Evolutionary conservation across 2,888 invertebrate species (phyloP).

Genomic region (Stenodera caucasica): DNA sequence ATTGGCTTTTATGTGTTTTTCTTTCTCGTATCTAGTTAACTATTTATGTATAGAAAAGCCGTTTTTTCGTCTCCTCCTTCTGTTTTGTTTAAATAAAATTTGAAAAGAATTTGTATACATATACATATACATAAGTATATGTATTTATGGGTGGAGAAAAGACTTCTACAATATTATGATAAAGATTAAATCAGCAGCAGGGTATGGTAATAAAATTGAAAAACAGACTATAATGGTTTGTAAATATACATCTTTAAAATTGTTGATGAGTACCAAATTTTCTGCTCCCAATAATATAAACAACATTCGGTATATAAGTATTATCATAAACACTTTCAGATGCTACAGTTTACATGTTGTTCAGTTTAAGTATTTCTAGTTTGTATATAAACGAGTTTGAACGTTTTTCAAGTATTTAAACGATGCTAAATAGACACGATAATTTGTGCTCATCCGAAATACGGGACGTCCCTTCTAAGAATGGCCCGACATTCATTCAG

Average conservation of each 20-base stretch:
- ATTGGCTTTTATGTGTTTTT: conserved; percentile 13
- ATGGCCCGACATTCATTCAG: too few species aligned
- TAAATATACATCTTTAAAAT: conserved; percentile 48
- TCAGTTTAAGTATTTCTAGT: conserved; percentile 51
- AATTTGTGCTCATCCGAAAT: conserved; percentile 41
- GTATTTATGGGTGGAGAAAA: background rate
- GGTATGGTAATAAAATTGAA: conserved; percentile 42
- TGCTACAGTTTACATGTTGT: conserved; percentile 51
- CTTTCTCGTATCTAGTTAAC: background rate
- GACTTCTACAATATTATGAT: conserved; percentile 9
- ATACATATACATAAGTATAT: too few species aligned
- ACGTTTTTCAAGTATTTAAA: conserved; percentile 50
- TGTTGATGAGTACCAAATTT: conserved; percentile 54
- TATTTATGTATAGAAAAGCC: background rate
- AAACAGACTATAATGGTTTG: conserved; percentile 48
- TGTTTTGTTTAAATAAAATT: too few species aligned
- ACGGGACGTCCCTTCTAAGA: too few species aligned
- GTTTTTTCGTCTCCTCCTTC: too few species aligned
- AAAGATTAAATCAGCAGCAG: conserved; percentile 26
- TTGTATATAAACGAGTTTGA: conserved; percentile 48
- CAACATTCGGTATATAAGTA: conserved; percentile 48
- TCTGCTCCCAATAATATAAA: conserved; percentile 45
- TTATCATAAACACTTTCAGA: conserved; percentile 50
- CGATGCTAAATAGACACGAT: conserved; percentile 51
- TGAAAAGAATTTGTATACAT: too few species aligned